A percentile compares a stretch with the other conserved stretches of the same genome.
These are phyloP conservation scores for Drosophila paulistorum DNA, from an alignment of 1,140 invertebrate species.

Conservation along the genomic window DNA sequence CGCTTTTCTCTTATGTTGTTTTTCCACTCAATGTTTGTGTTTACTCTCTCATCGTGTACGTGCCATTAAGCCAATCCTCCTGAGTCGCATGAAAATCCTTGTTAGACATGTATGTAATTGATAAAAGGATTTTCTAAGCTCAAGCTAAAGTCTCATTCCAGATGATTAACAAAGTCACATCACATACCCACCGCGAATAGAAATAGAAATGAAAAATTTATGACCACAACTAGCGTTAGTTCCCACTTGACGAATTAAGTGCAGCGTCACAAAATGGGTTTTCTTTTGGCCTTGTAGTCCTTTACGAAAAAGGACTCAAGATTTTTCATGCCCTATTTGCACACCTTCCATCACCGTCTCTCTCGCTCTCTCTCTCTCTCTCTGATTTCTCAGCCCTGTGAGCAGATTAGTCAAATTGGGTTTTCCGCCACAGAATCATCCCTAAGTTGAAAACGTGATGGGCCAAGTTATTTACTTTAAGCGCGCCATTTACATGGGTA, in stretches of 20 bases:
- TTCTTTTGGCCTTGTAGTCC: constrained; percentile 27
- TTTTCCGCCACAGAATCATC: constrained; percentile 36
- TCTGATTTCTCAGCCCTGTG: constrained; percentile 15
- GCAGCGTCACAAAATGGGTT: constrained; percentile 30
- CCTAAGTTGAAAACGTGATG: constrained; percentile 39
- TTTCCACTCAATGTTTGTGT: constrained; percentile 42
- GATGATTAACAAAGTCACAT: constrained; percentile 28
- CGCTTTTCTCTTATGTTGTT: constrained; percentile 39
- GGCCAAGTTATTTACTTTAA: constrained; percentile 44
- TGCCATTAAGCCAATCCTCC: constrained; percentile 38
- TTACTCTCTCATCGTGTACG: constrained; percentile 32
- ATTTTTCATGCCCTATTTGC: constrained; percentile 13
- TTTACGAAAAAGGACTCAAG: constrained; percentile 24
- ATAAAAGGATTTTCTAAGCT: constrained; percentile 50
- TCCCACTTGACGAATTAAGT: constrained; percentile 38
- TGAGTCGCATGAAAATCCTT: constrained; percentile 1
- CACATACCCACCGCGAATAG: background rate
- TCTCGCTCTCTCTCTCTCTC: background rate
- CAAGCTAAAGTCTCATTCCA: background rate
- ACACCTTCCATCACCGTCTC: background rate
- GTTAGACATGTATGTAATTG: constrained; percentile 58
- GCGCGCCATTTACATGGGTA: constrained; percentile 16
- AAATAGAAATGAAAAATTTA: constrained; percentile 12
- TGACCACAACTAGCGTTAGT: constrained; percentile 23
- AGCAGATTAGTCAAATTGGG: constrained; percentile 69